phyloP scores from a whole-genome alignment of 2,888 invertebrate genomes.

The Standfussiana lucernea region DNA sequence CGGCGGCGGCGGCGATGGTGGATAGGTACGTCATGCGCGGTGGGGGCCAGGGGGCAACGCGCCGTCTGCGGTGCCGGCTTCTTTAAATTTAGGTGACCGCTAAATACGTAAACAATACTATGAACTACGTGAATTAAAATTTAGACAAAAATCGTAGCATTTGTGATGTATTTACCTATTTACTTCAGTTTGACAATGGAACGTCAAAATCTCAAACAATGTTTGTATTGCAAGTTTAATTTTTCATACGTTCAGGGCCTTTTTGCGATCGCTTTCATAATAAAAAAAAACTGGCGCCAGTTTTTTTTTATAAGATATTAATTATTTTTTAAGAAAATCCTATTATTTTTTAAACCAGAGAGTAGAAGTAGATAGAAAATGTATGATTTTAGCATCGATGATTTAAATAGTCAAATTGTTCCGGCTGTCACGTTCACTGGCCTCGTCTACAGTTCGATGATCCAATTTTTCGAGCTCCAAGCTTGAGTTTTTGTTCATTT shows the following conservation, averaged over 20 bases:
- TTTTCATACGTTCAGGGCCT: constrained; percentile 25
- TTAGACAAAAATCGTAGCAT: constrained; percentile 25
- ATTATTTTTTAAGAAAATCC: neutral
- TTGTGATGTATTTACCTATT: constrained; percentile 38
- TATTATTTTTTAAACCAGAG: neutral
- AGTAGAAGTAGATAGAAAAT: constrained; percentile 11
- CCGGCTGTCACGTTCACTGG: constrained; percentile 80
- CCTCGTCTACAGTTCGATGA: constrained; percentile 86
- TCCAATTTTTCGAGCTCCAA: constrained; percentile 85
- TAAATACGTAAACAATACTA: constrained; percentile 64
- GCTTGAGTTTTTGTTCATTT: constrained; percentile 82
- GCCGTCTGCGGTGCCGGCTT: constrained; percentile 77
- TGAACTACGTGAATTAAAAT: constrained; percentile 48
- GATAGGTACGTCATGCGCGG: constrained; percentile 75
- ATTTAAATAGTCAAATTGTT: constrained; percentile 64
- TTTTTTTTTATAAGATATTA: neutral
- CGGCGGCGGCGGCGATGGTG: constrained; percentile 65
- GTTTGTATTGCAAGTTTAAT: constrained; percentile 29
- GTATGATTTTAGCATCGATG: constrained; percentile 36
- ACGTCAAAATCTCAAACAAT: constrained; percentile 43
- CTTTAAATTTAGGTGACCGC: constrained; percentile 76
- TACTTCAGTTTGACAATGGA: constrained; percentile 58
- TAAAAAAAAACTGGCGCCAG: neutral
- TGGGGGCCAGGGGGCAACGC: constrained; percentile 82
- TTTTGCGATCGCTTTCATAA: neutral